These are phyloP conservation scores for Lacanobia wlatinum DNA, from an alignment of 2,888 invertebrate species.

Conservation along the genomic window DNA sequence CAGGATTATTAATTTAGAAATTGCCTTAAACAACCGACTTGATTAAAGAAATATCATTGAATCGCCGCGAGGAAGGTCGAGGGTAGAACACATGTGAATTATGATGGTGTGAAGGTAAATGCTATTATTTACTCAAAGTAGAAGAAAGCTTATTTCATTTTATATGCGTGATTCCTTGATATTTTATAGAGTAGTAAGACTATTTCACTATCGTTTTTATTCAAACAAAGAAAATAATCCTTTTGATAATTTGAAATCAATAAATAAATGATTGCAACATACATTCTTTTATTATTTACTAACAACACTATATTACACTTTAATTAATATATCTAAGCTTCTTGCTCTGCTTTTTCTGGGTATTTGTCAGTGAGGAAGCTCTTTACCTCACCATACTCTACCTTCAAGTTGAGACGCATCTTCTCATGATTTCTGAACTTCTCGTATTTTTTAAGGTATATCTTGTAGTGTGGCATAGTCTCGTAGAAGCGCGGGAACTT, in stretches of 20 bases:
- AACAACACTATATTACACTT: conserved; percentile 65
- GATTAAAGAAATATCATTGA: conserved; percentile 14
- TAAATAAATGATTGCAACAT: conserved; percentile 64
- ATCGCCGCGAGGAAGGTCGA: conserved; percentile 20
- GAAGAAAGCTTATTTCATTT: conserved; percentile 52
- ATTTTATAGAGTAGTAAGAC: conserved; percentile 69
- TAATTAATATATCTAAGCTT: conserved; percentile 68
- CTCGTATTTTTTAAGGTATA: conserved; percentile 93
- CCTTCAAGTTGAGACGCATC: conserved; percentile 91
- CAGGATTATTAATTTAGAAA: conserved; percentile 15
- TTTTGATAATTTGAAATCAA: conserved; percentile 67
- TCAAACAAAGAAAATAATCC: conserved; percentile 59
- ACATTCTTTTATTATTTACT: conserved; percentile 61
- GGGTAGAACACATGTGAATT: conserved; percentile 28
- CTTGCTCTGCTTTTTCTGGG: conserved; percentile 88
- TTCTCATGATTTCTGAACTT: conserved; percentile 93
- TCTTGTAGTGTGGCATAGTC: conserved; percentile 91
- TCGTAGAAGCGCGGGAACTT: conserved; percentile 93
- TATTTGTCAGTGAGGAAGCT: conserved; percentile 94
- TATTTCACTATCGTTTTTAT: conserved; percentile 67
- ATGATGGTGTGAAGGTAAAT: conserved; percentile 28
- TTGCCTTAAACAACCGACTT: conserved; percentile 11
- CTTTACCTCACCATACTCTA: conserved; percentile 93
- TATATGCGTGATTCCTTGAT: conserved; percentile 62
- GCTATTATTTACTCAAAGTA: conserved; percentile 53